Conservation (phyloP, 2,113 vertebrate species). For the Apodemus sylvaticus region DNA sequence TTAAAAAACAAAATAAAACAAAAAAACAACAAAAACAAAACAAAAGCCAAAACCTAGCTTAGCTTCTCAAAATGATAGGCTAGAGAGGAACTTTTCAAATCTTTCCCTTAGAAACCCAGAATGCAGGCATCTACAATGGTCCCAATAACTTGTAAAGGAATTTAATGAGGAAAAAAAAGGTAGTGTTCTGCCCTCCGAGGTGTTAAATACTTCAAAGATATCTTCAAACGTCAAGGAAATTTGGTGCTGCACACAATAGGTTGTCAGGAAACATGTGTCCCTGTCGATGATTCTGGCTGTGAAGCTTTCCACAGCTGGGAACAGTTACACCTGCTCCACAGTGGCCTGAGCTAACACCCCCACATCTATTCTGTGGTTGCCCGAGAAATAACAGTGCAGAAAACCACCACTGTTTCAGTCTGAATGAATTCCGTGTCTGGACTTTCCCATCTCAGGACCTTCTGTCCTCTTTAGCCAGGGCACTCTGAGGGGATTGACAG, state of each 20-base stretch:
- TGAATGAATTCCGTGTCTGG: background rate
- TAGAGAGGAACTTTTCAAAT: background rate
- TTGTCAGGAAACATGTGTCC: background rate
- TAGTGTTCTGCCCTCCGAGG: background rate
- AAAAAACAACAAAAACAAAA: background rate
- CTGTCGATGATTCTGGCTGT: background rate
- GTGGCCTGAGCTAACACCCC: background rate
- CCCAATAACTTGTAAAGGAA: background rate
- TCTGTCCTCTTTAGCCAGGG: background rate
- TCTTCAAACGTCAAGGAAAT: background rate
- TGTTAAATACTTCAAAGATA: background rate
- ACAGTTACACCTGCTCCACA: background rate
- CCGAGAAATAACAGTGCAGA: background rate
- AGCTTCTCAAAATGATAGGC: background rate
- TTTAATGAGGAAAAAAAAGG: background rate
- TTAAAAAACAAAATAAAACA: background rate
- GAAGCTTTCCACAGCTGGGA: background rate
- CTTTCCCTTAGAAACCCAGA: background rate
- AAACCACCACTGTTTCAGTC: conserved; percentile 52
- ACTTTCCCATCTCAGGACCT: background rate
- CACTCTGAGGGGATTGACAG: background rate
- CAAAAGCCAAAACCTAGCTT: background rate
- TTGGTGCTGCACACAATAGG: background rate
- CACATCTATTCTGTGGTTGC: background rate
- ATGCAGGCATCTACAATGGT: background rate